A percentile compares a stretch with the other conserved stretches of the same genome.
Evolutionary conservation across 2,113 vertebrate genomes (phyloP).

Genomic region (Plecotus auritus): DNA sequence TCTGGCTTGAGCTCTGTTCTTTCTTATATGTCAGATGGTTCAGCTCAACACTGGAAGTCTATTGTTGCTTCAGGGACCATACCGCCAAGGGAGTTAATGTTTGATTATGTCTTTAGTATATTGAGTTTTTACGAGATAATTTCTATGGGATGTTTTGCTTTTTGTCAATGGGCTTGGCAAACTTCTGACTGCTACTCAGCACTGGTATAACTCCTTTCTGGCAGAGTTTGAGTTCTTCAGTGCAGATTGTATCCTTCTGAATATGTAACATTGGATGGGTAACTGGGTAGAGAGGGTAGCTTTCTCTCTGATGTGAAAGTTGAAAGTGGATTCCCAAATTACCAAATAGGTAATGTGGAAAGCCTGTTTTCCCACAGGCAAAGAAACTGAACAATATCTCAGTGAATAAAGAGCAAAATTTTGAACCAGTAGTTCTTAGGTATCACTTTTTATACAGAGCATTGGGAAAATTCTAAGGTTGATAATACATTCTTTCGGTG

Average conservation of each 20-base stretch:
- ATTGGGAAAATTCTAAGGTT: not conserved
- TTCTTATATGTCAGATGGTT: not conserved
- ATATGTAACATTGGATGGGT: not conserved
- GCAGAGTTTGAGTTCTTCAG: not conserved
- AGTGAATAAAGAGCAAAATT: not conserved
- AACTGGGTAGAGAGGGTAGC: not conserved
- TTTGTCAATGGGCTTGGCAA: not conserved
- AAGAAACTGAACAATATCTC: not conserved
- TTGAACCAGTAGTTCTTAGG: not conserved
- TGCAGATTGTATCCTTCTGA: not conserved
- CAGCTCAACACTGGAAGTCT: not conserved
- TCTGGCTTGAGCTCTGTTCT: not conserved
- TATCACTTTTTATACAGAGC: not conserved
- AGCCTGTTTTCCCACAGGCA: not conserved
- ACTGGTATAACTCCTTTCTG: not conserved
- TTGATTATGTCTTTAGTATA: not conserved
- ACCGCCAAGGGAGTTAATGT: not conserved
- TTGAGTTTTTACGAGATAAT: not conserved
- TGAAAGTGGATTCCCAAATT: not conserved
- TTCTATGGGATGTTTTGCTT: not conserved
- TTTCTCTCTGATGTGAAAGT: not conserved
- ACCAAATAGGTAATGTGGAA: not conserved
- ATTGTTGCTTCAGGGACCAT: not conserved
- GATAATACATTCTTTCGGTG: not conserved
- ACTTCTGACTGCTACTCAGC: not conserved